phyloP scores from a whole-genome alignment of 2,797 vertebrate species.

The Potorous gilbertii region DNA sequence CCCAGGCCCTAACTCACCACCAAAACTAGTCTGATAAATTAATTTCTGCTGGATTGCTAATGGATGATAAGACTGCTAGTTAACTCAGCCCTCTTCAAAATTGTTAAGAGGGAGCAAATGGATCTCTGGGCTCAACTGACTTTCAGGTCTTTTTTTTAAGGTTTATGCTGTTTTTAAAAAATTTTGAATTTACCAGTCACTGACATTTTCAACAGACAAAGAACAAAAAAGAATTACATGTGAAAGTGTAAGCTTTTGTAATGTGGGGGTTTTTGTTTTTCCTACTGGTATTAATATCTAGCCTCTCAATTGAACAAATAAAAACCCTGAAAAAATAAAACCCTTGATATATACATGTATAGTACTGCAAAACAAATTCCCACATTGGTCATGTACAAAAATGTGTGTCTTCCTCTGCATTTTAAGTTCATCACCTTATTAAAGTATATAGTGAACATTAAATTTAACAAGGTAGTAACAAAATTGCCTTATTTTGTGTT shows the following conservation, averaged over 20 bases:
- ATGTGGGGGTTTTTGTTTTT: not conserved
- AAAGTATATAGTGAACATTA: not conserved
- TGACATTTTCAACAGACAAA: not conserved
- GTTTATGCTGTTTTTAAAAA: not conserved
- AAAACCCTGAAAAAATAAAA: not conserved
- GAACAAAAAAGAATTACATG: not conserved
- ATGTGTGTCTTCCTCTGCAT: not conserved
- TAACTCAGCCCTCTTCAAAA: not conserved
- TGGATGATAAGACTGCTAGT: not conserved
- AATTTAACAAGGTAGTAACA: not conserved
- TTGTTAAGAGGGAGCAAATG: not conserved
- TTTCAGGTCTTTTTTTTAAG: not conserved
- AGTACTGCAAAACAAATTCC: not conserved
- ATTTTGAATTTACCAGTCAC: not conserved
- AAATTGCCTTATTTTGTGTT: not conserved
- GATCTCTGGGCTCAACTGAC: not conserved
- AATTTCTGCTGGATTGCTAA: not conserved
- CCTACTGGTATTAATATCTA: not conserved
- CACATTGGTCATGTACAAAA: not conserved
- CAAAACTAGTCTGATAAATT: constrained; percentile 2
- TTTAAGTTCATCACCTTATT: not conserved
- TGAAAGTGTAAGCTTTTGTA: not conserved
- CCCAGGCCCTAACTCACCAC: constrained; percentile 13
- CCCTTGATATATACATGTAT: not conserved
- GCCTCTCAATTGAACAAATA: not conserved